phyloP scores from a whole-genome alignment of 2,113 vertebrate genomes.

The Anthoscopus minutus region DNA sequence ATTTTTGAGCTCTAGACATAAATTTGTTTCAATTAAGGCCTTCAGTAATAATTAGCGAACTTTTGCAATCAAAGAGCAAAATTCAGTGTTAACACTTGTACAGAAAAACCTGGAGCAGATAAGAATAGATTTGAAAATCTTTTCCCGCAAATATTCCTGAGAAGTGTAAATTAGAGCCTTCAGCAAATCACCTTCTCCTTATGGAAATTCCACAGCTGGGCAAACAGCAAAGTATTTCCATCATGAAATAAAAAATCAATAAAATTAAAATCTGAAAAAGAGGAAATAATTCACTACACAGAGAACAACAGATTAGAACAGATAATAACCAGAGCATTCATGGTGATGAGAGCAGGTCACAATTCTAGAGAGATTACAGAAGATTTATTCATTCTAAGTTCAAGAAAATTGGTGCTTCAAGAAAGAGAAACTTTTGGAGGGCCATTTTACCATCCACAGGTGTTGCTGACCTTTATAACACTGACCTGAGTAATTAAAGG shows the following conservation, averaged over 20 bases:
- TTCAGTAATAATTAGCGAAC: background rate
- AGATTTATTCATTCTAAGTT: background rate
- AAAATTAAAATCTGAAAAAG: background rate
- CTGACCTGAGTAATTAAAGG: background rate
- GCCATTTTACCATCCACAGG: background rate
- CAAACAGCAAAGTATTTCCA: background rate
- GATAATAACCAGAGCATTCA: background rate
- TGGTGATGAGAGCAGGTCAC: background rate
- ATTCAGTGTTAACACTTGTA: background rate
- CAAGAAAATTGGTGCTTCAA: background rate
- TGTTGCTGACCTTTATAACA: background rate
- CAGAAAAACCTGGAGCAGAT: background rate
- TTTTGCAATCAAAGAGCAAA: background rate
- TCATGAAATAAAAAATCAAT: slow-evolving; percentile 19
- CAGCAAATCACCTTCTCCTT: background rate
- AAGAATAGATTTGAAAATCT: background rate
- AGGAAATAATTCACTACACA: background rate
- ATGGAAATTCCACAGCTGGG: background rate
- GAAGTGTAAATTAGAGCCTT: background rate
- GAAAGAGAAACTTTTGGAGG: background rate
- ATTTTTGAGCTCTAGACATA: background rate
- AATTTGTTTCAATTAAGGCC: background rate
- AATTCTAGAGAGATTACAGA: background rate
- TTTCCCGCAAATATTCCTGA: background rate
- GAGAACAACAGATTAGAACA: background rate